Conservation (phyloP, 2,888 invertebrate genomes). For the Pseudeuparius sepicola region DNA sequence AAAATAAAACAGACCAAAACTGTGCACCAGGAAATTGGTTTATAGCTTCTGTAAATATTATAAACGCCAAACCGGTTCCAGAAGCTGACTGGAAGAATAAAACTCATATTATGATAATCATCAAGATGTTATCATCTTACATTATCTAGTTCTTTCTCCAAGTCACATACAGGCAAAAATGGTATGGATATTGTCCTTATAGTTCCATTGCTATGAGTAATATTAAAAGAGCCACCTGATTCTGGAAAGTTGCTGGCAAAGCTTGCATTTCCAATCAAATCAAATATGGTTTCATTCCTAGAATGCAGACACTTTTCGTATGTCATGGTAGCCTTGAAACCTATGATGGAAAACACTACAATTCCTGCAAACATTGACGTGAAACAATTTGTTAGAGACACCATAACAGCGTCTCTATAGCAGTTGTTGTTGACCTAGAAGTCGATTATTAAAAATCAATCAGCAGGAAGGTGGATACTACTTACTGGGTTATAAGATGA, state of each 20-base stretch:
- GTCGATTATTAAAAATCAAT: conserved; percentile 1
- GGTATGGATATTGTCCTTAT: conserved; percentile 53
- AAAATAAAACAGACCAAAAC: conserved; percentile 93
- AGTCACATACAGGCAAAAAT: conserved; percentile 63
- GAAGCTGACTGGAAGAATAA: conserved; percentile 72
- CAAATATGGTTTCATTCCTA: conserved; percentile 50
- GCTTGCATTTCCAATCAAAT: conserved; percentile 44
- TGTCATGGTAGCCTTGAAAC: conserved; percentile 82
- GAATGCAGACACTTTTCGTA: conserved; percentile 63
- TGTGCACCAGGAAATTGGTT: conserved; percentile 95
- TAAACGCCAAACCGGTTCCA: conserved; percentile 92
- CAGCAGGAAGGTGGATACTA: conserved; percentile 3
- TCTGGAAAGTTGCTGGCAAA: conserved; percentile 43
- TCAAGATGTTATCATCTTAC: conserved; percentile 47
- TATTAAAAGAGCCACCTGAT: conserved; percentile 46
- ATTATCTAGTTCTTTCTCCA: conserved; percentile 79
- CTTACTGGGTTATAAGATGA: conserved; percentile 88
- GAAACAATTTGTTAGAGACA: conserved; percentile 85
- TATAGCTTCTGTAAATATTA: conserved; percentile 96
- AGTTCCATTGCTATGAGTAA: conserved; percentile 42
- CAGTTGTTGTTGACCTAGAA: conserved; percentile 72
- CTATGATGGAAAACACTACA: conserved; percentile 92
- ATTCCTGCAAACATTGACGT: conserved; percentile 96
- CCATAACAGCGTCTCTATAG: conserved; percentile 85
- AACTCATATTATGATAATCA: neutral